Evolutionary conservation across 2,888 invertebrate genomes (phyloP), one percentile per base, ranked within the genome.

Genomic region (Notocelia uddmanniana): DNA sequence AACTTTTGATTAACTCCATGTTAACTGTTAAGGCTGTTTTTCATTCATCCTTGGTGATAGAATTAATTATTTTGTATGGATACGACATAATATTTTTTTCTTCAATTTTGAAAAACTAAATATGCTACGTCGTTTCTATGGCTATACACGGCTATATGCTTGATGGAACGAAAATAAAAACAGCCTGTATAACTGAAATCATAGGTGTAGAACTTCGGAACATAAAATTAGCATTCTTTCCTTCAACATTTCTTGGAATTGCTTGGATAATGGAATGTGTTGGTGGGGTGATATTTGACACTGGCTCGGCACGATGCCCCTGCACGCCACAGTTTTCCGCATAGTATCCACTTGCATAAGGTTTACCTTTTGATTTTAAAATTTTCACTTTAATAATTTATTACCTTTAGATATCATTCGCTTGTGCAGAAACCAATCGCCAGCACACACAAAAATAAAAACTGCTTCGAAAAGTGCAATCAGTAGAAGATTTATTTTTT

Each of bases 181-280:
- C 68, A 60, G 59, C 11, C 6, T 9, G 10, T 18, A 37, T 15
- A 45, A 15, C 37, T 37, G 19, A 59, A 10, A 37, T 23, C n/a
- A 23, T 58, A 52, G 3, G 31, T 31, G 31, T 31, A 31, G 31
- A 31, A 31, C 31, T 9, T 31, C 31, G 8, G 31, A n/a, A 31
- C 31, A 31, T 31, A 31, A 31, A 31, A 31, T 31, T 5, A 18
- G 21, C 62, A 45, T n/a, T n/a, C n/a, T n/a, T n/a, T n/a, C n/a
- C n/a, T n/a, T n/a, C n/a, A n/a, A n/a, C 41, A 60, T 60, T 69
- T n/a, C 69, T 69, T 69, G 55, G 62, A 55, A 48, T 63, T 63
- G 48, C 19, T 63, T 48, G 31, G 57, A 45, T 55, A 23, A 55
- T 69, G 69, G 69, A 69, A 69, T 69, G 69, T 55, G 48, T 62